These are phyloP conservation scores for Romanogobio albipinnatus DNA, from an alignment of 2,113 vertebrate species.

Conservation along the genomic window DNA sequence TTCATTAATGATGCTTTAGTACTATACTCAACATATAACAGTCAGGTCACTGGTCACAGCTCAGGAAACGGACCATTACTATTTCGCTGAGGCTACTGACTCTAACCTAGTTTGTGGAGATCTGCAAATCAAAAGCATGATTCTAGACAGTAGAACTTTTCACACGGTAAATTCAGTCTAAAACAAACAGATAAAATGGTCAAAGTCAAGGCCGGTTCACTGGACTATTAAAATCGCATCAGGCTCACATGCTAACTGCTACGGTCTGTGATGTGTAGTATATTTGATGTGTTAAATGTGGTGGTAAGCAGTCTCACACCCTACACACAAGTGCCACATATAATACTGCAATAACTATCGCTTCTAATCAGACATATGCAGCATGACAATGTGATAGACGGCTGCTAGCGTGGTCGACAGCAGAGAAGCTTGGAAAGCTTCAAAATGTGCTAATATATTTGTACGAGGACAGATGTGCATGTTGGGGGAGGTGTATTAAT, in stretches of 20 bases:
- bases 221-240: neutral
- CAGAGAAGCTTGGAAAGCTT: slow-evolving; percentile 1
- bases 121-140: slow-evolving; percentile 2
- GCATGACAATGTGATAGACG: neutral
- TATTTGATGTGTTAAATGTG: slow-evolving; percentile 13
- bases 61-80: neutral
- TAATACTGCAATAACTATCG: neutral
- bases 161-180: neutral
- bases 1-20: slow-evolving; percentile 37
- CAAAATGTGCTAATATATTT: slow-evolving; percentile 28
- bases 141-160: neutral
- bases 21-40: slow-evolving; percentile 9
- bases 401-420: neutral
- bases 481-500: neutral
- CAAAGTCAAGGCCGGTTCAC: neutral
- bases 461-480: neutral
- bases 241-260: neutral
- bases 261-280: neutral
- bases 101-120: slow-evolving; percentile 1
- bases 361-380: neutral
- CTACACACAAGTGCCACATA: neutral
- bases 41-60: slow-evolving; percentile 26
- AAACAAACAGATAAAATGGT: neutral
- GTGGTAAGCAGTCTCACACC: neutral
- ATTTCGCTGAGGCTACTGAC: neutral